A percentile compares a stretch with the other conserved stretches of the same genome.
These are phyloP conservation scores for Drosophila pandora DNA, from an alignment of 1,140 invertebrate species.

Conservation along the genomic window DNA sequence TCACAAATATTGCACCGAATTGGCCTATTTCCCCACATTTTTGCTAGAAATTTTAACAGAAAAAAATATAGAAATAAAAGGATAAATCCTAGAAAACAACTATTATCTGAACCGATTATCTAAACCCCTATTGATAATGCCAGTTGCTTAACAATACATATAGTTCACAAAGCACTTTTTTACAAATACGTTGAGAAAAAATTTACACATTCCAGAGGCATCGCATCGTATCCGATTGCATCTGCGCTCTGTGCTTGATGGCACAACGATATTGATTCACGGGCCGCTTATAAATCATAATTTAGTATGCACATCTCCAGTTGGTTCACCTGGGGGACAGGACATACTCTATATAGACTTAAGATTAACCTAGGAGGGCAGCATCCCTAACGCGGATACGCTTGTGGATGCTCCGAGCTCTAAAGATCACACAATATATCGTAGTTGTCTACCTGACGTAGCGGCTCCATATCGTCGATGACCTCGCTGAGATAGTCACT, in stretches of 20 bases:
- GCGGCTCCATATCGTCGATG: conserved; percentile 68
- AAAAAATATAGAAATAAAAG: conserved; percentile 3
- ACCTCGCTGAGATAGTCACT: conserved; percentile 85
- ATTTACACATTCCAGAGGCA: conserved; percentile 22
- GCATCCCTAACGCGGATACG: not conserved
- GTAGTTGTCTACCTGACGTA: conserved; percentile 81
- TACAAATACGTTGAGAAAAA: conserved; percentile 30
- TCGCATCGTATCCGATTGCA: conserved; percentile 16
- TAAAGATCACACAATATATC: conserved; percentile 81
- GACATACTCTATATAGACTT: conserved; percentile 49
- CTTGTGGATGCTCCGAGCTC: conserved; percentile 11
- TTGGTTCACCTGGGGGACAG: conserved; percentile 49
- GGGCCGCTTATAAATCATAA: conserved; percentile 49
- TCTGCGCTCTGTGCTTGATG: conserved; percentile 37
- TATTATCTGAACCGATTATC: conserved; percentile 4
- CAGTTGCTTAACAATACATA: conserved; percentile 25
- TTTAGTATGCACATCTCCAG: conserved; percentile 53
- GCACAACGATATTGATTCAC: conserved; percentile 66
- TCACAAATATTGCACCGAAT: conserved; percentile 83
- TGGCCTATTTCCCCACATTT: conserved; percentile 77
- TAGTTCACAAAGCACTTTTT: conserved; percentile 25
- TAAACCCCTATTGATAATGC: not conserved
- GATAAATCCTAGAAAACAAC: not conserved
- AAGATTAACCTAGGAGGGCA: conserved; percentile 3
- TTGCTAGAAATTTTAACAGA: conserved; percentile 60